Base-by-base conservation (phyloP, 2,113 vertebrate genomes). In the Campylomormyrus tamandua region DNA sequence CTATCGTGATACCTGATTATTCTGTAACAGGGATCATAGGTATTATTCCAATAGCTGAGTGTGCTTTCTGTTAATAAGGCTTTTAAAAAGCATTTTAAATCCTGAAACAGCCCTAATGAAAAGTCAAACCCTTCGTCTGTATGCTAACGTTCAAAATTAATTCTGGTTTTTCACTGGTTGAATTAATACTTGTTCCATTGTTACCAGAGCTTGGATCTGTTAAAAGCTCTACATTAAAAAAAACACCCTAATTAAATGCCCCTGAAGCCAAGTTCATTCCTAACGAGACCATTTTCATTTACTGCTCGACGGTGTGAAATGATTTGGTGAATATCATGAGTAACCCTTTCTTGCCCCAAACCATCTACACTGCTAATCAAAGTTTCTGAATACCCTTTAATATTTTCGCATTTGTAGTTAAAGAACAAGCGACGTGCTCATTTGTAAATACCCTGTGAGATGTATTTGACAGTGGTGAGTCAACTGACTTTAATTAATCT, bases 231-330 rank as follows among this genome's bases (percentile, higher is more conserved):
- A 6, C 74, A 70, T 70, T 10, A 62, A 70, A 80, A 80, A 77
- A 80, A 42, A 80, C 53, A 80, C 7, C 74, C 5, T 39, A 80
- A 80, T 80, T 35, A 80, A 42, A 80, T 80, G 15, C 31, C 35
- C 74, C 74, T 42, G 31, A 80, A 80, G 35, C 74, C 13, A 27
- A 80, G 35, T 19, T 80, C n/a, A 42, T 42, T 46, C 80, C 80
- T 24, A 83, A 66, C 24, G 80, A 83, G 42, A 48, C n/a, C 24
- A 86, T 86, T 49, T 86, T 86, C 45, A 86, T 86, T 48, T 86
- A 49, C 83, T 86, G 45, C 83, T 86, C 21, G 48, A 86, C n/a
- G 45, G 19, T 86, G 83, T 49, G 45, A 49, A 49, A 48, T 86
- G 10, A 84, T 84, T 46, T 21, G 42, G 21, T 80, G 74, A 80